phyloP scores from a whole-genome alignment of 2,888 invertebrate genomes.

The Hirtodrosophila histrioides region DNA sequence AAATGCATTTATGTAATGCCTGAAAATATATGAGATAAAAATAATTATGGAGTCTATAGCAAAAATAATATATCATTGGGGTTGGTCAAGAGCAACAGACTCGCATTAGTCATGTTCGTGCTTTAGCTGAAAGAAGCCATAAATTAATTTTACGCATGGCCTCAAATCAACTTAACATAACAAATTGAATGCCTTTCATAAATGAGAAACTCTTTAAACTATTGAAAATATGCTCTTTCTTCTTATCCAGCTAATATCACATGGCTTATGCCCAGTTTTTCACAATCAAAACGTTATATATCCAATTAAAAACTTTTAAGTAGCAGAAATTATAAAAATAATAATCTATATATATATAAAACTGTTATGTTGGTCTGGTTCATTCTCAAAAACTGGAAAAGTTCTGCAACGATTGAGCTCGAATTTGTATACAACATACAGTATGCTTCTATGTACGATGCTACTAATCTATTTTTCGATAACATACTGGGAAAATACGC shows the following conservation, averaged over 20 bases:
- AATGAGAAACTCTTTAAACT: not conserved
- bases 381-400: too few relatives aligned
- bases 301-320: too few relatives aligned
- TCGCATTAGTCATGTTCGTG: conserved; percentile 4
- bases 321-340: too few relatives aligned
- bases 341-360: too few relatives aligned
- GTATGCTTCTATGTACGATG: too few relatives aligned
- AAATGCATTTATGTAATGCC: conserved; percentile 7
- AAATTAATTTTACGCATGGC: conserved; percentile 54
- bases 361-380: too few relatives aligned
- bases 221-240: not conserved
- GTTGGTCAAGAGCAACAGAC: not conserved
- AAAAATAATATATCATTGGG: not conserved
- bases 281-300: not conserved
- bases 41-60: not conserved
- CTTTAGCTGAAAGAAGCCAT: conserved; percentile 8
- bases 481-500: too few relatives aligned
- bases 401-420: too few relatives aligned
- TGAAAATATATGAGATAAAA: not conserved
- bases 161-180: conserved; percentile 25
- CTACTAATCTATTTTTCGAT: too few relatives aligned
- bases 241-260: too few relatives aligned
- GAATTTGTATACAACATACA: too few relatives aligned
- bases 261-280: not conserved
- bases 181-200: conserved; percentile 10